Conservation (phyloP, 1,140 invertebrate genomes). For the Habropoda laboriosa region DNA sequence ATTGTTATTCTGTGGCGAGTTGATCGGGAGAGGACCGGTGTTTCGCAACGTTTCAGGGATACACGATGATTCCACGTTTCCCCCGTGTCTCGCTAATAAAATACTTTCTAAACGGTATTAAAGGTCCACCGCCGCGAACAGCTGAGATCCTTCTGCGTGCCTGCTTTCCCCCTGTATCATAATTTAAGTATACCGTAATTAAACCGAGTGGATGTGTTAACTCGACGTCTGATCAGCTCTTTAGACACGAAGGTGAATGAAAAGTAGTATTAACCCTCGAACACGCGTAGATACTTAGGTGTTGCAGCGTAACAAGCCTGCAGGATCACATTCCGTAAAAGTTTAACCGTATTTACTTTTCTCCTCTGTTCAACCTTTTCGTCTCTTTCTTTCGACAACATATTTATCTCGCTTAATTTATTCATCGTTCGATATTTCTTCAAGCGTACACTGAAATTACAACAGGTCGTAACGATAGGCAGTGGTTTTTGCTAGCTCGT, state of each 20-base stretch:
- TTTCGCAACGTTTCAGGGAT: neutral
- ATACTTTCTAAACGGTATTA: conserved; percentile 20
- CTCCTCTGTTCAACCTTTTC: too few species aligned
- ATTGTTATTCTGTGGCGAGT: neutral
- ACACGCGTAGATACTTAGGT: too few species aligned
- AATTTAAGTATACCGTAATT: neutral
- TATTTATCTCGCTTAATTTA: too few species aligned
- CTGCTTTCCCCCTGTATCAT: neutral
- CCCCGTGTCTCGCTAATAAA: neutral
- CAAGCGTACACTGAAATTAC: too few species aligned
- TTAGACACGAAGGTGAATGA: neutral
- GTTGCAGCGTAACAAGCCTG: too few species aligned
- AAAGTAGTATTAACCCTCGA: too few species aligned
- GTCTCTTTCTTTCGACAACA: too few species aligned
- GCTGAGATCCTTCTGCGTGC: neutral
- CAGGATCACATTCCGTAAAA: too few species aligned
- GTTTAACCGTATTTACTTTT: too few species aligned
- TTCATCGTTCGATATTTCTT: too few species aligned
- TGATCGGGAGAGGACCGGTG: neutral
- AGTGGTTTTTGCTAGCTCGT: too few species aligned
- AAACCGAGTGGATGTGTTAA: neutral
- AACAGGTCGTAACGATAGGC: too few species aligned
- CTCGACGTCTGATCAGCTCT: neutral
- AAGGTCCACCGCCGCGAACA: neutral
- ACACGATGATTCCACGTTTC: neutral